phyloP scores from a whole-genome alignment of 2,113 vertebrate genomes.

The Tetrax tetrax region DNA sequence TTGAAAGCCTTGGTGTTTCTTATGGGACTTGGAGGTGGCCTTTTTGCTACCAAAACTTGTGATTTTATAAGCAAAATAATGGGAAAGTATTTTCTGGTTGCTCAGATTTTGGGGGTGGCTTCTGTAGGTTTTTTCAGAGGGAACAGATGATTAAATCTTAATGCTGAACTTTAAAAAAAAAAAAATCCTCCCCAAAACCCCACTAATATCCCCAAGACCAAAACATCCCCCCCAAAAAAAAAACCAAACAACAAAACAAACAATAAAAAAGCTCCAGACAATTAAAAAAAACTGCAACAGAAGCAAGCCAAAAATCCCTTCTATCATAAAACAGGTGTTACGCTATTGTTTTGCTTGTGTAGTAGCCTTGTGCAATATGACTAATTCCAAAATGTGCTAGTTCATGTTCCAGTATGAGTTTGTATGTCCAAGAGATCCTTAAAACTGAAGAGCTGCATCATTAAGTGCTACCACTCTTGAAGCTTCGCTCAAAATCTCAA shows the following conservation, averaged over 20 bases:
- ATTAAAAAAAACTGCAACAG: fast-evolving
- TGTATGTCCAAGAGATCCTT: background rate
- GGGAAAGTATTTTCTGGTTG: background rate
- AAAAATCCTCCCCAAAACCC: too few species aligned
- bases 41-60: background rate
- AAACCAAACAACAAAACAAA: background rate
- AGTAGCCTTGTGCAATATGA: background rate
- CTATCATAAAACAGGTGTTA: background rate
- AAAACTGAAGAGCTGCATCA: background rate
- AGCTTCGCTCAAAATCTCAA: background rate
- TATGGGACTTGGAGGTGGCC: background rate
- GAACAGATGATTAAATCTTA: background rate
- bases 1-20: background rate
- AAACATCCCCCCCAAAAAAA: too few species aligned
- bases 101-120: background rate
- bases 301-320: background rate
- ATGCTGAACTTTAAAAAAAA: background rate
- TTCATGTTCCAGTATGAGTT: background rate
- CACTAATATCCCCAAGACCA: too few species aligned
- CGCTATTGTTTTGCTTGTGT: fast-evolving
- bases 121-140: background rate
- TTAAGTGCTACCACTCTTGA: background rate
- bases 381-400: background rate
- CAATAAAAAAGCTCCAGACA: background rate
- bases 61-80: background rate